These are phyloP conservation scores for Parazoanthus swiftii DNA, from an alignment of 92 coral and sea anemone species.

Conservation along the genomic window DNA sequence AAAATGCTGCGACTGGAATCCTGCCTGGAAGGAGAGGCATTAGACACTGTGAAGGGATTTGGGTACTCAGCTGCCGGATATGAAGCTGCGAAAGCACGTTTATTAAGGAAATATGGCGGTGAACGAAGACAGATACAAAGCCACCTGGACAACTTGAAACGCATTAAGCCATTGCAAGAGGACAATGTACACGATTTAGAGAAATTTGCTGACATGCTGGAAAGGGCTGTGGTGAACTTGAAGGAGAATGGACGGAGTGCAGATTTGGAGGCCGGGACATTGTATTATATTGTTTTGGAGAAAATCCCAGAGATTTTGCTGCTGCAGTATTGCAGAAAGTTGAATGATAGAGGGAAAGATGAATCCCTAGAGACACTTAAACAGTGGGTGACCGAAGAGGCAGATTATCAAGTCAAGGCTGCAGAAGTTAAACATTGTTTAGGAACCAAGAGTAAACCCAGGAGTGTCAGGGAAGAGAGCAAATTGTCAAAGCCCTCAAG, in stretches of 20 bases:
- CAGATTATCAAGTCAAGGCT: conserved; percentile 63
- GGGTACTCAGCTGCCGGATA: conserved; percentile 47
- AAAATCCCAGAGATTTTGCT: conserved; percentile 58
- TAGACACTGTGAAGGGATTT: conserved; percentile 57
- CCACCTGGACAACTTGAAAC: conserved; percentile 33
- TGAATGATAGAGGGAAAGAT: conserved; percentile 42
- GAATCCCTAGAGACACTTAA: conserved; percentile 54
- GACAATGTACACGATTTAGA: conserved; percentile 61
- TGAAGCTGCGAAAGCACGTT: too few relatives aligned
- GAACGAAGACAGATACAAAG: conserved; percentile 47
- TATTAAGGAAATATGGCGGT: too few relatives aligned
- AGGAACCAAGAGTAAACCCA: not conserved
- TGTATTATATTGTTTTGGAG: conserved; percentile 56
- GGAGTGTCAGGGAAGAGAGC: conserved; percentile 21
- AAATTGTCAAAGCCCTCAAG: not conserved
- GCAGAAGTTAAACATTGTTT: conserved; percentile 55
- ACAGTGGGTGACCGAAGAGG: conserved; percentile 67
- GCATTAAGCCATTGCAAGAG: conserved; percentile 53
- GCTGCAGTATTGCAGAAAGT: conserved; percentile 48
- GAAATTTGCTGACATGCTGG: conserved; percentile 63
- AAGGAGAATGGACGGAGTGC: conserved; percentile 54
- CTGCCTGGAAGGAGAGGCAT: conserved; percentile 58
- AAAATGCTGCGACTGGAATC: conserved; percentile 63
- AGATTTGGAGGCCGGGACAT: conserved; percentile 58
- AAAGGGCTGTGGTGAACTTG: conserved; percentile 52